A percentile compares a stretch with the other conserved stretches of the same genome.
phyloP scores from a whole-genome alignment of 2,888 invertebrate genomes.

The Amiota mariae region DNA sequence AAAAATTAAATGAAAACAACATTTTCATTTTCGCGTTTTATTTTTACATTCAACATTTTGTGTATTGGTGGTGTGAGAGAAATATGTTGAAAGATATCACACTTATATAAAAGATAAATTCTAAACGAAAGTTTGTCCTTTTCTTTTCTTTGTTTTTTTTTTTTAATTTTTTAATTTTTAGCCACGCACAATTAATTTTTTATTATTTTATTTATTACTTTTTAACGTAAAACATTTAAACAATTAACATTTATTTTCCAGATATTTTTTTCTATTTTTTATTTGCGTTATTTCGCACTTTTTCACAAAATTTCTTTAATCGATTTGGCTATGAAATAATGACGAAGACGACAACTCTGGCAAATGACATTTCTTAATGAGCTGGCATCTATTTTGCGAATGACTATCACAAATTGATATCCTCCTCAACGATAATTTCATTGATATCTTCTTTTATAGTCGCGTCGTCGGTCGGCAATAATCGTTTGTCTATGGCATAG shows the following conservation, averaged over 20 bases:
- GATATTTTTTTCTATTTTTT: background rate
- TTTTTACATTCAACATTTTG: constrained; percentile 1
- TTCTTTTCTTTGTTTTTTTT: constrained; percentile 32
- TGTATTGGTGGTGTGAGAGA: too few species aligned
- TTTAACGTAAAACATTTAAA: constrained; percentile 59
- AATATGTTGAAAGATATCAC: too few species aligned
- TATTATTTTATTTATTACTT: constrained; percentile 32
- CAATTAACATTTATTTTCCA: constrained; percentile 50
- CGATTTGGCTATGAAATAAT: background rate
- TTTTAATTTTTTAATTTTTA: constrained; percentile 21
- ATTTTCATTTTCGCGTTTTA: background rate
- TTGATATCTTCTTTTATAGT: constrained; percentile 16
- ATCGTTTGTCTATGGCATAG: background rate
- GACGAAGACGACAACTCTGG: background rate
- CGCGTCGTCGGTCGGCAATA: background rate
- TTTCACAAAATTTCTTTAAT: constrained; percentile 33
- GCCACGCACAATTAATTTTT: constrained; percentile 38
- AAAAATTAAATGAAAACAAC: constrained; percentile 27
- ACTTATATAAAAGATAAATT: too few species aligned
- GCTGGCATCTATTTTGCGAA: constrained; percentile 51
- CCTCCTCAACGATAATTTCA: constrained; percentile 5
- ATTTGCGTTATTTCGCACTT: constrained; percentile 47
- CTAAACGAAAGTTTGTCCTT: too few species aligned
- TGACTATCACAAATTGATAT: background rate
- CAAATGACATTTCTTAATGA: constrained; percentile 18